phyloP scores from a whole-genome alignment of 2,113 vertebrate genomes.

The Corapipo altera region DNA sequence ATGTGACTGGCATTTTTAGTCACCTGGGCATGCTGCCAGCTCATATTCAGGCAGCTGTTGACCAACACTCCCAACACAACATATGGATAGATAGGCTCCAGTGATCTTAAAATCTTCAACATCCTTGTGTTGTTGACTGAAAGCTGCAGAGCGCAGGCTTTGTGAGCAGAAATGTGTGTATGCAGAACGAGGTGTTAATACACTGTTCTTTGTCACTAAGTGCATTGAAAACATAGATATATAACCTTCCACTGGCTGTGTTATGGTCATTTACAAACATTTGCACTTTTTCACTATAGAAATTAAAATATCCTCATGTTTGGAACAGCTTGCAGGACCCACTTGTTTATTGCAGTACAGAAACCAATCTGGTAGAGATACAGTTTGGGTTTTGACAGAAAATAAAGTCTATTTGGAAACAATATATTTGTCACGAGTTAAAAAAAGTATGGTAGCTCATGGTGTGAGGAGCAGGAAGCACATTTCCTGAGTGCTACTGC shows the following conservation, averaged over 20 bases:
- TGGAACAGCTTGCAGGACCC: neutral
- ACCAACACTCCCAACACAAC: neutral
- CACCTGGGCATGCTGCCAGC: neutral
- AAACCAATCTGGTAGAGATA: neutral
- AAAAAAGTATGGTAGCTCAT: neutral
- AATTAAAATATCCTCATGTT: neutral
- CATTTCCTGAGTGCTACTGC: neutral
- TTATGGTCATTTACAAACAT: neutral
- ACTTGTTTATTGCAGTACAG: neutral
- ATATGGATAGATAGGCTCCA: neutral
- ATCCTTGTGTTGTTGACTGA: neutral
- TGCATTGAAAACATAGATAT: neutral
- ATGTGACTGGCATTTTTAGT: neutral
- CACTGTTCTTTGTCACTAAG: neutral
- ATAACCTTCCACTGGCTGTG: neutral
- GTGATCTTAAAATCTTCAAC: accelerated
- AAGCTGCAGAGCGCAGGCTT: neutral
- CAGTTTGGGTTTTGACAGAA: neutral
- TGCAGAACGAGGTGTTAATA: neutral
- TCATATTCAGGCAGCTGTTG: neutral
- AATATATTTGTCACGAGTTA: neutral
- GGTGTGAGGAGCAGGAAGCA: neutral
- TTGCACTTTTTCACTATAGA: neutral
- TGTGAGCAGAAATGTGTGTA: neutral
- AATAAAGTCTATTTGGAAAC: neutral